phyloP scores from a whole-genome alignment of 2,113 vertebrate genomes.

The Naja naja region DNA sequence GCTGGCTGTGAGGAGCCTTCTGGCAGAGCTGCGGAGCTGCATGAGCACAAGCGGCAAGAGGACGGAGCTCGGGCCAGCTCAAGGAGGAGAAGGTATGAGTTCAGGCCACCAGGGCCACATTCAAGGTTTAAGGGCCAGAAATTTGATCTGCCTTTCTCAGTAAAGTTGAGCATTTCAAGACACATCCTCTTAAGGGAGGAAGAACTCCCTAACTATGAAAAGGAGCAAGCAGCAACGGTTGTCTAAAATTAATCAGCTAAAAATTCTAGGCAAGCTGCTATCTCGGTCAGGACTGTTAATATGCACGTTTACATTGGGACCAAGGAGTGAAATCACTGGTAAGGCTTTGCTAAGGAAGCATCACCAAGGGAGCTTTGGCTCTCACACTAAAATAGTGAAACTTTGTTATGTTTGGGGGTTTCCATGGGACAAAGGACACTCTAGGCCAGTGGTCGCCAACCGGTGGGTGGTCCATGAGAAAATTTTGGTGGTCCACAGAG shows the following conservation, averaged over 20 bases:
- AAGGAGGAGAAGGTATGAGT: slow-evolving; percentile 79
- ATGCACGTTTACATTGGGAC: not conserved
- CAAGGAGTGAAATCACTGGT: not conserved
- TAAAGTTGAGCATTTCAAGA: not conserved
- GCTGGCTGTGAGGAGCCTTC: slow-evolving; percentile 77
- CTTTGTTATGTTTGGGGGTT: too few species aligned
- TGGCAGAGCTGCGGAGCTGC: slow-evolving; percentile 83
- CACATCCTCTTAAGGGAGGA: not conserved
- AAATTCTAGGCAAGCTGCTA: not conserved
- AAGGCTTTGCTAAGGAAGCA: not conserved
- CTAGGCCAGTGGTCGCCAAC: not conserved
- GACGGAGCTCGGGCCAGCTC: slow-evolving; percentile 86
- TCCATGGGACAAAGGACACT: not conserved
- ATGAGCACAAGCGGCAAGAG: slow-evolving; percentile 84
- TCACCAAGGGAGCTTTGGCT: not conserved
- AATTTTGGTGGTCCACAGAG: too few species aligned
- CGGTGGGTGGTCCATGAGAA: too few species aligned
- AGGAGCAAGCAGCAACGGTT: not conserved
- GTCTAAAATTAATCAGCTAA: not conserved
- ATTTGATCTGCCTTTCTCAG: not conserved
- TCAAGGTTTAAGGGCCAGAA: not conserved
- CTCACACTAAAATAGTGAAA: not conserved
- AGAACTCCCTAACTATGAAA: not conserved
- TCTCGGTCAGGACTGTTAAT: not conserved
- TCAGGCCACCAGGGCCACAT: not conserved